Evolutionary conservation across 2,113 vertebrate genomes (phyloP), one percentile per base, ranked within the genome.

Genomic region (Dipodomys merriami): DNA sequence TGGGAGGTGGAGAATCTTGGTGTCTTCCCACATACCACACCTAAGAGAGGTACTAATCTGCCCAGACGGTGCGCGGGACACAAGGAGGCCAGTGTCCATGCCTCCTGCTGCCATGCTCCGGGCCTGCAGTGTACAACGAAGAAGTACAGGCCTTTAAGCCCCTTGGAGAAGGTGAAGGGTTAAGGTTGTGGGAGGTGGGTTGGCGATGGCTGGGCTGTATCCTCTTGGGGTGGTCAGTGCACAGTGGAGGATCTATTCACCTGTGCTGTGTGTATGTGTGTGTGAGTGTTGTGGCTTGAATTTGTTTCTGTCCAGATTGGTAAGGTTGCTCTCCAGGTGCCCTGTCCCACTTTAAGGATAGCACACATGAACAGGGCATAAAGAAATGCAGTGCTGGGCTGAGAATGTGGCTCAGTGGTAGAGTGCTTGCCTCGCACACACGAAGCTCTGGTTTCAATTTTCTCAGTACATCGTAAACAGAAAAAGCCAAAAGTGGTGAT

Each of bases 71-170:
- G 98, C 19, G 22, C 69, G 0, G 94, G 94, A 9, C 88, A 95
- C 87, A 83, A 22, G 0, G 97, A 95, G 39, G 93, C 39, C 44
- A 95, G 65, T 0, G 96, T 98, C 0, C 98, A 98, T 0, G 97
- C 98, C 1, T 91, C 96, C 83, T 99, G 99, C 96, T 99, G 98
- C 96, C 98, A 97, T 0, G 90, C 98, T 0, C 96, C 98, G 1
- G 83, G 96, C 82, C 97, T 99, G 1, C 97, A 99, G 95, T 99
- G 99, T 91, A 95, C 23, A n/a, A 72, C 99, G 95, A 94, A 98
- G 97, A 98, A 98, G 74, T 97, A 97, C 0, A 3, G 0, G 0
- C 62, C 96, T 2, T 44, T 2, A 0, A 95, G 83, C 9, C 91
- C 97, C 2, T 29, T 11, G 2, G 95, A 98, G 57, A 98, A 98